phyloP scores from a whole-genome alignment of 2,888 invertebrate species.

The Volucella zonaria region DNA sequence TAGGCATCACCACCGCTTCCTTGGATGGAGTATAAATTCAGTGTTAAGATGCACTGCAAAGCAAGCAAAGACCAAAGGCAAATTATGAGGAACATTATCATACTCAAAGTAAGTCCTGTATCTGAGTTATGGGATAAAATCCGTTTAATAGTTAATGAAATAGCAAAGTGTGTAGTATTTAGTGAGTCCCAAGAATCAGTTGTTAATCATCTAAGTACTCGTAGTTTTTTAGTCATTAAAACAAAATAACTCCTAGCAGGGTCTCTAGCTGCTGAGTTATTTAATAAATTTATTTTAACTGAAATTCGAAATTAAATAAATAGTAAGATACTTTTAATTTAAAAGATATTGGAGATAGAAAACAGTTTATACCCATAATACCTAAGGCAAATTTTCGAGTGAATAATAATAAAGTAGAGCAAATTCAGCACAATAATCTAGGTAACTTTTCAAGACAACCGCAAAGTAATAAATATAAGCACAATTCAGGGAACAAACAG shows the following conservation, averaged over 20 bases:
- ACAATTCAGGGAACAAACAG: too few relatives aligned
- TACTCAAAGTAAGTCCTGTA: neutral
- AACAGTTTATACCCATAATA: neutral
- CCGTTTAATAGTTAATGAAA: neutral
- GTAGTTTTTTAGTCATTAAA: neutral
- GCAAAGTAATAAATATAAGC: too few relatives aligned
- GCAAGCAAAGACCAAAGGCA: neutral
- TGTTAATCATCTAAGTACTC: conserved; percentile 12
- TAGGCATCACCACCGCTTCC: neutral
- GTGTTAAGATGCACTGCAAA: neutral
- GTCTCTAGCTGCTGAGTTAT: too few relatives aligned
- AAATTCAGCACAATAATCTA: too few relatives aligned
- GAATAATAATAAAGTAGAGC: too few relatives aligned
- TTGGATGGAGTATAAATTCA: too few relatives aligned
- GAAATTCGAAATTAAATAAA: too few relatives aligned
- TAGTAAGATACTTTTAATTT: neutral
- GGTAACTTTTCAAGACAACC: too few relatives aligned
- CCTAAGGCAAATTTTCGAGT: neutral
- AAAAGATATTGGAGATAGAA: neutral
- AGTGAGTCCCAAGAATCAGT: neutral
- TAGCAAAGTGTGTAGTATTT: neutral
- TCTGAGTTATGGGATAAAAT: neutral
- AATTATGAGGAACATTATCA: neutral
- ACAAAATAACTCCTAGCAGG: neutral
- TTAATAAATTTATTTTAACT: too few relatives aligned